Evolutionary conservation across 2,113 vertebrate species (phyloP).

Genomic region (Chionodraco myersi): DNA sequence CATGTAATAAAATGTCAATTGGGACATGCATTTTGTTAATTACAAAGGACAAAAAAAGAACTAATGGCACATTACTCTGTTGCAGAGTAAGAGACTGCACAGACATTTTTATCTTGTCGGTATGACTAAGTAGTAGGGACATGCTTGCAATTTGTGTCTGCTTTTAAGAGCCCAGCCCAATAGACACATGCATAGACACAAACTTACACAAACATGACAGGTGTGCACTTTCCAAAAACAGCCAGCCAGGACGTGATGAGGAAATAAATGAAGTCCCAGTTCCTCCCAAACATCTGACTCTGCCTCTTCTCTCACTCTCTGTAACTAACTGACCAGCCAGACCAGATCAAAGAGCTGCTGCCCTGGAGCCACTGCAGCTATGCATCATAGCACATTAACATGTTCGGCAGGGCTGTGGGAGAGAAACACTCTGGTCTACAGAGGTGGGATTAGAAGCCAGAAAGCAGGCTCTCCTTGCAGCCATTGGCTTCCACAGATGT

Average conservation of each 20-base stretch:
- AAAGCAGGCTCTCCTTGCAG: slow-evolving; percentile 2
- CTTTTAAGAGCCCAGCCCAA: not conserved
- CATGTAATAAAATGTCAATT: not conserved
- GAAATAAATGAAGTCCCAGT: slow-evolving; percentile 16
- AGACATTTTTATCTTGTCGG: not conserved
- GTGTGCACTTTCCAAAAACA: slow-evolving; percentile 10
- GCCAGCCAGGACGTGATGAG: not conserved
- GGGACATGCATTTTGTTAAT: not conserved
- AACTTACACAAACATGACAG: slow-evolving; percentile 13
- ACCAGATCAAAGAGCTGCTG: slow-evolving; percentile 39
- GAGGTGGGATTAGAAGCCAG: slow-evolving; percentile 15
- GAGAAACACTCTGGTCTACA: slow-evolving; percentile 2
- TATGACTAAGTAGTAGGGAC: not conserved
- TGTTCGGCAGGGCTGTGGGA: slow-evolving; percentile 5
- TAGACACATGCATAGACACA: slow-evolving; percentile 1
- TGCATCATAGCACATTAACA: slow-evolving; percentile 31
- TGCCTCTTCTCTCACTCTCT: slow-evolving; percentile 11
- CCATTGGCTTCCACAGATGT: slow-evolving; percentile 8
- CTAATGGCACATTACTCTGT: not conserved
- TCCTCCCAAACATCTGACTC: slow-evolving; percentile 31
- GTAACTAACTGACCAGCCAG: slow-evolving; percentile 34
- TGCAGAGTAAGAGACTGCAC: not conserved
- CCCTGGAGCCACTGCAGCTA: slow-evolving; percentile 25
- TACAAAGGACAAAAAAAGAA: slow-evolving; percentile 10
- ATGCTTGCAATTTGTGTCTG: slow-evolving; percentile 8